Conservation (phyloP, 2,113 vertebrate species). For the Gallinago jamesoni region DNA sequence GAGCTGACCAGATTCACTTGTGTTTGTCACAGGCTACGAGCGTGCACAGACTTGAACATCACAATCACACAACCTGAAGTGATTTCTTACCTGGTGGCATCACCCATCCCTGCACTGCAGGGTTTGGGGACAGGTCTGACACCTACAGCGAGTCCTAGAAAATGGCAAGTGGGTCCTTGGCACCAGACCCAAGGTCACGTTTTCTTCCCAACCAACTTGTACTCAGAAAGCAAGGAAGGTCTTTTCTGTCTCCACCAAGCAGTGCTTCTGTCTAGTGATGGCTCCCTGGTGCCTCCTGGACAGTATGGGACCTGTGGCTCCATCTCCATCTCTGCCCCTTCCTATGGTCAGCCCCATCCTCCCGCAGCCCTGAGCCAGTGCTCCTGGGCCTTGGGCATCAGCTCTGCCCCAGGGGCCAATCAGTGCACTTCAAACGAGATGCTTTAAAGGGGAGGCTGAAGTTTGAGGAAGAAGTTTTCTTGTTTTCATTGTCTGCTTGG, state of each 20-base stretch:
- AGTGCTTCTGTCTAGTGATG: not conserved
- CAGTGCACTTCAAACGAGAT: not conserved
- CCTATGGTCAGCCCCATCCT: not conserved
- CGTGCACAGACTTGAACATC: not conserved
- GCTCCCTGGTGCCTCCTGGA: not conserved
- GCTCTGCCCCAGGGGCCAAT: not conserved
- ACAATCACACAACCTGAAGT: rapidly evolving
- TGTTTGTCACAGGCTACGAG: not conserved
- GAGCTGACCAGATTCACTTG: not conserved
- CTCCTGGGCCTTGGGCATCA: not conserved
- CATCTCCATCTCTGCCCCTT: not conserved
- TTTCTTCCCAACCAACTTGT: not conserved
- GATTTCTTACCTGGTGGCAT: not conserved
- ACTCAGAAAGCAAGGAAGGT: not conserved
- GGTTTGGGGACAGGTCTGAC: no score
- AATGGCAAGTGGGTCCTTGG: not conserved
- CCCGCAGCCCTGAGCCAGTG: not conserved
- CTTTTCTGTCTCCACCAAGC: not conserved
- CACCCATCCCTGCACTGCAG: not conserved
- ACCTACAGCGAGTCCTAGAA: not conserved
- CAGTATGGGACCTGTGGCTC: not conserved
- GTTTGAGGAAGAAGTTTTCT: not conserved
- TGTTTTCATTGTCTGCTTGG: not conserved
- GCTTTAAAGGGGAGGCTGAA: not conserved
- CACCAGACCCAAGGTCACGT: not conserved